Evolutionary conservation across 2,797 vertebrate genomes (phyloP), one percentile per base, ranked within the genome.

Genomic region (Falco biarmicus): DNA sequence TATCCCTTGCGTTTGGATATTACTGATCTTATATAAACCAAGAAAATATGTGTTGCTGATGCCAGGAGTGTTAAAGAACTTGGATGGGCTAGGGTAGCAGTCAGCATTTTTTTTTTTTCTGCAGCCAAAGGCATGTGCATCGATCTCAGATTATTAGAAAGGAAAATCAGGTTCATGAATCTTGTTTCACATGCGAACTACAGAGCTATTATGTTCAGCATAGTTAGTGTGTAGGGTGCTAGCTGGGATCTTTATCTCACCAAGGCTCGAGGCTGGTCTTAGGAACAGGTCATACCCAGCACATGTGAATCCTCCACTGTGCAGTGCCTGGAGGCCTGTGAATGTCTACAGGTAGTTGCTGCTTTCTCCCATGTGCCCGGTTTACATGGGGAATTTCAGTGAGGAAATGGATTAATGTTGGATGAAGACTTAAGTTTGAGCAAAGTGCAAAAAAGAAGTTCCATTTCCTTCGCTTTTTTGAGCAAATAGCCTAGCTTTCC

Each of bases 11-110:
- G 97, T 93, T 97, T 98, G 60, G 97, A 81, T 4, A 95, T 87
- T 96, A 97, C 4, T 97, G 97, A 54, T 98, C 98, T 98, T 98
- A 73, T 7, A 16, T 5, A 41, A 31, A 59, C 19, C 12, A n/a
- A 4, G 9, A 28, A 17, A 54, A 7, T 15, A 17, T 2, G 9
- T 50, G 16, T 13, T 11, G 6, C 51, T 47, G 18, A 17, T 75
- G 39, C 13, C 13, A 13, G 1, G 9, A 29, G 18, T 24, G 53
- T 32, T 12, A 47, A 37, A 66, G 53, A 31, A 26, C 32, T 34
- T 18, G 20, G 0, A 1, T 6, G 53, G 50, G 25, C 17, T 14
- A 47, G 20, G 11, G 9, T n/a, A 63, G 65, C 31, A 22, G 15
- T 71, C 9, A 16, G 31, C 22, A 6, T 34, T 15, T 48, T 43